Percentiles rank a stretch among this genome's conserved stretches.
Conservation (phyloP, 2,797 vertebrate genomes). For the Aldrovandia affinis region DNA sequence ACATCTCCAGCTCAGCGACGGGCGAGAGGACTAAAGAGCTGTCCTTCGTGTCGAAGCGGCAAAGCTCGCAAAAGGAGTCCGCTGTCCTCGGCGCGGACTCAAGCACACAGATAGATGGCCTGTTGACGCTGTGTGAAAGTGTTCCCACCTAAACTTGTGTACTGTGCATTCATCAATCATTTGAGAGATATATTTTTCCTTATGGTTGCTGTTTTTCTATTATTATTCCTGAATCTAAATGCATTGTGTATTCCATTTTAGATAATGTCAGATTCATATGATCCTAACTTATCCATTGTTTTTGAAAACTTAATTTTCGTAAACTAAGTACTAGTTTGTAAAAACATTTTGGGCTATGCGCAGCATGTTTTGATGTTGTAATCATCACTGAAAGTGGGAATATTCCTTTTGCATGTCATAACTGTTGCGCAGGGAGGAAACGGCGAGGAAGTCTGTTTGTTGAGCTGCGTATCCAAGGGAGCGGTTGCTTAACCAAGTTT, state of each 20-base stretch:
- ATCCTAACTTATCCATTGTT: not conserved
- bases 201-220: not conserved
- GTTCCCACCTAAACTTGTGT: not conserved
- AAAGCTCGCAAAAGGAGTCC: constrained; percentile 63
- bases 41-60: constrained; percentile 72
- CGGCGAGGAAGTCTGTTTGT: constrained; percentile 7
- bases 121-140: constrained; percentile 45
- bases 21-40: constrained; percentile 73
- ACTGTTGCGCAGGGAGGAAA: constrained; percentile 9
- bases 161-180: not conserved
- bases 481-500: constrained; percentile 20
- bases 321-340: not conserved
- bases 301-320: not conserved
- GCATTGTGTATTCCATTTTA: not conserved
- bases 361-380: not conserved
- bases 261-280: not conserved
- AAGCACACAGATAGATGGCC: constrained; percentile 61
- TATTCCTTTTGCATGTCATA: constrained; percentile 7
- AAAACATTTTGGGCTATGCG: not conserved
- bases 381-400: not conserved
- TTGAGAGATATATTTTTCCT: not conserved
- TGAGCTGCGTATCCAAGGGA: not conserved
- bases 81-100: constrained; percentile 60
- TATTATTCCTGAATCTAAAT: not conserved
- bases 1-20: constrained; percentile 76